Percentiles rank a stretch among this genome's conserved stretches.
These are phyloP conservation scores for Engraulis encrasicolus DNA, from an alignment of 2,113 vertebrate species.

Conservation along the genomic window DNA sequence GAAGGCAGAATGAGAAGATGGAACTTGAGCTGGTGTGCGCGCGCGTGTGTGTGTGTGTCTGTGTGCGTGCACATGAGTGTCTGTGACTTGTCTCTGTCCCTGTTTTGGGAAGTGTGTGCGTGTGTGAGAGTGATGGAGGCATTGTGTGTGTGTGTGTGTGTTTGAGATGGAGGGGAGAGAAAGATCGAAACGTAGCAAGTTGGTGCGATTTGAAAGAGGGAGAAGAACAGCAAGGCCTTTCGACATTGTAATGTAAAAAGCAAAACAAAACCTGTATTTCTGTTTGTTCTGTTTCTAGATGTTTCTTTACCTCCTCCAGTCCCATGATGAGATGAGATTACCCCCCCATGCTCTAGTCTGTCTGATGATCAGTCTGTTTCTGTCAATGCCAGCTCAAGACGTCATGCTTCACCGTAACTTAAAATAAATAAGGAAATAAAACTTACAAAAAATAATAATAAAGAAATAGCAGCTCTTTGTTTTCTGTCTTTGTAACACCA, in stretches of 20 bases:
- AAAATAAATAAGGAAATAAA: not conserved
- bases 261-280: not conserved
- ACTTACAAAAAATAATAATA: not conserved
- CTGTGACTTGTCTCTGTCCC: not conserved
- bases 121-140: not conserved
- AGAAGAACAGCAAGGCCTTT: not conserved
- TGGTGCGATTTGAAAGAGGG: not conserved
- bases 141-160: not conserved
- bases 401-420: not conserved
- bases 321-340: not conserved
- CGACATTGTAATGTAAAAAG: slow-evolving; percentile 17
- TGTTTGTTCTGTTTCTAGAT: not conserved
- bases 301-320: not conserved
- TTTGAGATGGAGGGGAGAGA: not conserved
- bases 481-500: slow-evolving; percentile 4
- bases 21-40: slow-evolving; percentile 1
- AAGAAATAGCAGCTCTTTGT: not conserved
- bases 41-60: slow-evolving; percentile 20
- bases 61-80: too few species aligned
- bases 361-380: not conserved
- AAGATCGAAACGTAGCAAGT: not conserved
- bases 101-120: slow-evolving; percentile 34
- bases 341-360: not conserved
- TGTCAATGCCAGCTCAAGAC: not conserved
- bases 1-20: slow-evolving; percentile 45